These are phyloP conservation scores for Peucedramus taeniatus DNA, from an alignment of 2,113 vertebrate species.

Conservation along the genomic window DNA sequence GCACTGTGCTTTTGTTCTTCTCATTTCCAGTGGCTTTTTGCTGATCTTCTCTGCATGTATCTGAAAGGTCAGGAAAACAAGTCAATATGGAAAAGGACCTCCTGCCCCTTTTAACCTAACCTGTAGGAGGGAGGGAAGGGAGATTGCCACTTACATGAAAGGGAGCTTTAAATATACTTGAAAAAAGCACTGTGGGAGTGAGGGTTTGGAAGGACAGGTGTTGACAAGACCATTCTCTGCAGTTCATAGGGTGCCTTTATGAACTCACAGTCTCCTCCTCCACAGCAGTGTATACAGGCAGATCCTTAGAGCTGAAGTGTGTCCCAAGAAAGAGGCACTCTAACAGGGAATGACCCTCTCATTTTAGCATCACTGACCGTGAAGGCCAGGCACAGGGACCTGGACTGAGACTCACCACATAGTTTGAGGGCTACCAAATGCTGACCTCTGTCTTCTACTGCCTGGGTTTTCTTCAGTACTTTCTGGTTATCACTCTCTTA, in stretches of 20 bases:
- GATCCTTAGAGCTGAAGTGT: neutral
- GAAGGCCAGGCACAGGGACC: neutral
- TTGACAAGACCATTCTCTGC: constrained; percentile 21
- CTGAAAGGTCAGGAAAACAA: constrained; percentile 70
- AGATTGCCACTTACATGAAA: constrained; percentile 47
- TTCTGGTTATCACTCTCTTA: neutral
- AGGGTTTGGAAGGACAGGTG: constrained; percentile 30
- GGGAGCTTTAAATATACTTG: constrained; percentile 51
- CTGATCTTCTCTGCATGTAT: constrained; percentile 55
- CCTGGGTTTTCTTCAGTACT: neutral
- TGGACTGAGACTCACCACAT: neutral
- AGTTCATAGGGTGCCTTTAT: neutral
- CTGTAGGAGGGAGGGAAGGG: neutral
- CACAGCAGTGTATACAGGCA: neutral
- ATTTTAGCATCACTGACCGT: neutral
- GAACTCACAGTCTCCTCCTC: neutral
- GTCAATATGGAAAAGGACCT: constrained; percentile 59
- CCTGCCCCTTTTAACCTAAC: constrained; percentile 49
- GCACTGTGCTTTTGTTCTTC: neutral
- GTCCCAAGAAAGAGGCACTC: neutral
- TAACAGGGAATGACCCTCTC: neutral
- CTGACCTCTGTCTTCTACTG: neutral
- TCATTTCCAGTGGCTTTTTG: constrained; percentile 14
- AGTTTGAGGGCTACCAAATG: neutral
- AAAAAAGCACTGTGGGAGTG: constrained; percentile 14